Evolutionary conservation across 2,888 invertebrate genomes (phyloP).

Genomic region (Empis stercorea): DNA sequence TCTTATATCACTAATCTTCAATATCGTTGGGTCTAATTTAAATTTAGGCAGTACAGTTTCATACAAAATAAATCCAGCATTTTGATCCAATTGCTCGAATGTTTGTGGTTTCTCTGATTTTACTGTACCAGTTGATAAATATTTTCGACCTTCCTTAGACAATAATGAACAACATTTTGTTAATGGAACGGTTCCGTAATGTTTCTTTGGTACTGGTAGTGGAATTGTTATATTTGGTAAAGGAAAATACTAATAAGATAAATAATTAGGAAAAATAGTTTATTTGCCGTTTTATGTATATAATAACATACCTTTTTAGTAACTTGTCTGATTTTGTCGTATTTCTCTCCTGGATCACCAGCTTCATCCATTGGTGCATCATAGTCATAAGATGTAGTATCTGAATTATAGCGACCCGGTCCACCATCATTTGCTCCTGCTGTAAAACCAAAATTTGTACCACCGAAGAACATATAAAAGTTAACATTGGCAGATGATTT

Average conservation of each 20-base stretch:
- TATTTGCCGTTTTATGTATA: too few species aligned
- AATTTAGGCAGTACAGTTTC: conserved; percentile 39
- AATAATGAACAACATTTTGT: conserved; percentile 39
- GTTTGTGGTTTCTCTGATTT: conserved; percentile 39
- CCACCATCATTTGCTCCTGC: conserved; percentile 40
- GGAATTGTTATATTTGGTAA: conserved; percentile 45
- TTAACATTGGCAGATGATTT: conserved; percentile 51
- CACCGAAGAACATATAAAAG: conserved; percentile 87
- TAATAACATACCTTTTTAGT: conserved; percentile 39
- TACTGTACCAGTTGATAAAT: conserved; percentile 29
- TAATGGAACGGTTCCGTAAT: conserved; percentile 49
- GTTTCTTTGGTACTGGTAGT: conserved; percentile 45
- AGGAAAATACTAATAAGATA: conserved; percentile 40
- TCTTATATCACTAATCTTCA: conserved; percentile 40
- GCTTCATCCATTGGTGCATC: conserved; percentile 81
- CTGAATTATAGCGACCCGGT: conserved; percentile 43
- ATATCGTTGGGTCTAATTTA: conserved; percentile 27
- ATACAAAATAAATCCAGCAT: conserved; percentile 51
- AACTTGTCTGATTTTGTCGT: conserved; percentile 51
- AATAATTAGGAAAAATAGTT: too few species aligned
- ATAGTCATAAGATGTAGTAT: conserved; percentile 82
- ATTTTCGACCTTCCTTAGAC: conserved; percentile 26
- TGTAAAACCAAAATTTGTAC: conserved; percentile 70
- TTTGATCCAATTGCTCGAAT: conserved; percentile 49
- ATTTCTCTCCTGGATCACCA: conserved; percentile 80